phyloP scores from a whole-genome alignment of 2,113 vertebrate genomes.

The Hyperopisus bebe region DNA sequence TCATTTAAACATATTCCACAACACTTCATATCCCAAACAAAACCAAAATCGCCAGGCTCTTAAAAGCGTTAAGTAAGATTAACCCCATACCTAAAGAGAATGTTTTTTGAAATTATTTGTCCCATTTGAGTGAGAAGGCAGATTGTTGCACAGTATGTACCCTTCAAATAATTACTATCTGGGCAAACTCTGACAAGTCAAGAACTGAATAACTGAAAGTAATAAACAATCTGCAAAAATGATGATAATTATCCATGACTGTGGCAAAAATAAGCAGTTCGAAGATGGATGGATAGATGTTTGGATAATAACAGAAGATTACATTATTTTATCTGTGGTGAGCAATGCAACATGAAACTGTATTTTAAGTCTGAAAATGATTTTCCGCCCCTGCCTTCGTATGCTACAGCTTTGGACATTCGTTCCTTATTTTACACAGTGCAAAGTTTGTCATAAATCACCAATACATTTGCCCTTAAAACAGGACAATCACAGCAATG shows the following conservation, averaged over 20 bases:
- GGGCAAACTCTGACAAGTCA: background rate
- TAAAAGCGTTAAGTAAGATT: background rate
- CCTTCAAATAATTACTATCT: background rate
- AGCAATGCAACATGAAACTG: background rate
- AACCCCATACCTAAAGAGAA: background rate
- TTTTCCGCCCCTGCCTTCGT: background rate
- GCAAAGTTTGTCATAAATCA: background rate
- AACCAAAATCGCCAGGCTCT: background rate
- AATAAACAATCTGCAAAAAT: background rate
- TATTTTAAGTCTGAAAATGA: background rate
- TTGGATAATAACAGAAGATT: background rate
- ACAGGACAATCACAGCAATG: background rate
- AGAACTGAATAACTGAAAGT: background rate
- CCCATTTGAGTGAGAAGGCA: background rate
- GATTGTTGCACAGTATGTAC: background rate
- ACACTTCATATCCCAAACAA: background rate
- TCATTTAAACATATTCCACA: background rate
- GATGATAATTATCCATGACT: background rate
- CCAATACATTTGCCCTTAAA: background rate
- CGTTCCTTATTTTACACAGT: background rate
- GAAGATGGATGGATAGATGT: background rate
- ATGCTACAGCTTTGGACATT: background rate
- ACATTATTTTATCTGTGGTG: background rate
- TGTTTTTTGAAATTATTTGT: background rate
- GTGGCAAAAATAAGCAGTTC: background rate